phyloP scores from a whole-genome alignment of 2,113 vertebrate species.

The Leptocoma aspasia region DNA sequence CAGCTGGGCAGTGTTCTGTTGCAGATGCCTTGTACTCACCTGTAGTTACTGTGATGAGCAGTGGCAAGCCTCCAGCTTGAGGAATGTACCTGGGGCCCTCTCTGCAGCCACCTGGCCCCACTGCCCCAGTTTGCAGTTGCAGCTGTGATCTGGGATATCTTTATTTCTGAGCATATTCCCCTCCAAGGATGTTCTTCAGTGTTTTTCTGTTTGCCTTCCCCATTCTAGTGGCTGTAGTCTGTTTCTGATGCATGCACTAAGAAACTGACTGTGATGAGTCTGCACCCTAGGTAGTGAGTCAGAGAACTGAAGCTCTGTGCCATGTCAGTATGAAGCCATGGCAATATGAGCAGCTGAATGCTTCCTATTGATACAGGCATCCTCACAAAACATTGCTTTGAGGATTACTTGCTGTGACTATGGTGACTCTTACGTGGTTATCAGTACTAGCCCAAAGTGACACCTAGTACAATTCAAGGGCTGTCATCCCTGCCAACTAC shows the following conservation, averaged over 20 bases:
- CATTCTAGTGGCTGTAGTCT: not conserved
- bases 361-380: not conserved
- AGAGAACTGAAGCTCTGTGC: not conserved
- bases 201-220: not conserved
- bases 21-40: not conserved
- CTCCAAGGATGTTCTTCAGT: not conserved
- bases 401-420: not conserved
- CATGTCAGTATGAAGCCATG: not conserved
- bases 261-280: not conserved
- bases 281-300: not conserved
- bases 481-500: not conserved
- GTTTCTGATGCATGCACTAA: not conserved
- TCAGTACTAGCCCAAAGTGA: not conserved
- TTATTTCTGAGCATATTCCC: not conserved
- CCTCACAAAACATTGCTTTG: not conserved
- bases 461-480: not conserved
- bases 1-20: not conserved
- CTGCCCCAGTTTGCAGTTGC: not conserved
- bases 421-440: fast-evolving
- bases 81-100: not conserved
- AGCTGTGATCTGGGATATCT: not conserved
- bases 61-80: not conserved
- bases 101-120: not conserved
- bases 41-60: not conserved
- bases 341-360: not conserved